phyloP scores from a whole-genome alignment of 2,888 invertebrate species.

The Euplexia lucipara region DNA sequence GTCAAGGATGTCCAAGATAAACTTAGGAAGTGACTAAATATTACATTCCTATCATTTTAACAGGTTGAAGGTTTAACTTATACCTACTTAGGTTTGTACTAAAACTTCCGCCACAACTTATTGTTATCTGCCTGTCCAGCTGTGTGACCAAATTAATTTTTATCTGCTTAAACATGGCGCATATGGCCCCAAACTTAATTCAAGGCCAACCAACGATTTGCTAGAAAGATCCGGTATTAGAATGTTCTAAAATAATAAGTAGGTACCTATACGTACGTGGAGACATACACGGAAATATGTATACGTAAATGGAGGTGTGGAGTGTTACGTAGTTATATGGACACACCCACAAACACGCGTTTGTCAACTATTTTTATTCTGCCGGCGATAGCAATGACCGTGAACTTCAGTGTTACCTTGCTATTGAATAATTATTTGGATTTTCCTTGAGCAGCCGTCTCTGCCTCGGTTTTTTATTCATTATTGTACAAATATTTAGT shows the following conservation, averaged over 20 bases:
- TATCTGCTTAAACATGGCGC: conserved; percentile 27
- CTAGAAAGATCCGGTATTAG: conserved; percentile 28
- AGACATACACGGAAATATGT: no score
- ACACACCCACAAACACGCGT: conserved; percentile 48
- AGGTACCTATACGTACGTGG: no score
- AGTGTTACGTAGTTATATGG: background rate
- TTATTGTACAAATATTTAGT: no score
- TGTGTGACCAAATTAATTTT: conserved; percentile 6
- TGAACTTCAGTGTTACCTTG: conserved; percentile 20
- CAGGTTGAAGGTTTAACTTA: conserved; percentile 3
- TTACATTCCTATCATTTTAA: background rate
- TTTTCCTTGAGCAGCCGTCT: background rate
- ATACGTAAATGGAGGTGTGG: conserved; percentile 44
- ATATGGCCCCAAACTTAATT: conserved; percentile 3
- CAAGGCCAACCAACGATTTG: conserved; percentile 38
- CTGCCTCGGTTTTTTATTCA: no score
- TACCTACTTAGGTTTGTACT: background rate
- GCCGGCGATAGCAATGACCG: conserved; percentile 24
- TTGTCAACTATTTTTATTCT: conserved; percentile 37
- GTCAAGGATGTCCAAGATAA: no score
- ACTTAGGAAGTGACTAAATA: no score
- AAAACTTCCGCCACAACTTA: background rate
- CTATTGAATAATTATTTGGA: background rate
- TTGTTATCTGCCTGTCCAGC: conserved; percentile 27
- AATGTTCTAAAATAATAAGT: conserved; percentile 13